These are phyloP conservation scores for Pyxicephalus adspersus DNA, from an alignment of 2,113 vertebrate genomes.

Conservation along the genomic window DNA sequence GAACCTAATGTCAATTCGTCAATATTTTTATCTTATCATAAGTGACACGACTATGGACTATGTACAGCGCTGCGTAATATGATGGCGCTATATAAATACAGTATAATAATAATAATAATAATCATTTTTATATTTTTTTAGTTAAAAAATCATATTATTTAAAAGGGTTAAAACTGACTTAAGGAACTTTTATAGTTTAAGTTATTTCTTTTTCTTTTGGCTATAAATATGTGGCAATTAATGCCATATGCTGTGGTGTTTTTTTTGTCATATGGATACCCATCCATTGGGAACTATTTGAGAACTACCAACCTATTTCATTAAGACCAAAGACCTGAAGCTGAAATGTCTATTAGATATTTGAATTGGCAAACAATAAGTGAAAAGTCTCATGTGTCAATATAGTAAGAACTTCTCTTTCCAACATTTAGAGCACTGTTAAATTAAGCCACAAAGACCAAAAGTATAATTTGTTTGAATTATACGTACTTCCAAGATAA, in stretches of 20 bases:
- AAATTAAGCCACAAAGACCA: slow-evolving; percentile 32
- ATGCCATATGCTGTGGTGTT: slow-evolving; percentile 40
- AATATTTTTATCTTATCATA: too few species aligned
- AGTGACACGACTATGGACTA: too few species aligned
- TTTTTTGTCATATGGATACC: slow-evolving; percentile 17
- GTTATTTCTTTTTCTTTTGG: background rate
- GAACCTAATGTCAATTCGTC: too few species aligned
- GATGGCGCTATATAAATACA: too few species aligned
- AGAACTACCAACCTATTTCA: slow-evolving; percentile 37
- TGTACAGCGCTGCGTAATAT: too few species aligned
- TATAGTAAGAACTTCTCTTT: slow-evolving; percentile 11
- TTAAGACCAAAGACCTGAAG: slow-evolving; percentile 44
- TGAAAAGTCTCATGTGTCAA: slow-evolving; percentile 42
- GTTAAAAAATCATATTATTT: too few species aligned
- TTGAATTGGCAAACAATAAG: slow-evolving; percentile 47
- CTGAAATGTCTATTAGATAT: slow-evolving; percentile 42
- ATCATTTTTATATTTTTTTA: too few species aligned
- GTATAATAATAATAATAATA: too few species aligned
- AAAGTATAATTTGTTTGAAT: slow-evolving; percentile 39
- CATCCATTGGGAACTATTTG: slow-evolving; percentile 23
- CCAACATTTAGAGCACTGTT: slow-evolving; percentile 22
- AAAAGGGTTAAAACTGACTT: too few species aligned
- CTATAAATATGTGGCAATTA: slow-evolving; percentile 23
- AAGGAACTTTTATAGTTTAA: too few species aligned
- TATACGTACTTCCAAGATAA: slow-evolving; percentile 43